phyloP scores from a whole-genome alignment of 2,797 vertebrate species.

The Gadopsis marmoratus region DNA sequence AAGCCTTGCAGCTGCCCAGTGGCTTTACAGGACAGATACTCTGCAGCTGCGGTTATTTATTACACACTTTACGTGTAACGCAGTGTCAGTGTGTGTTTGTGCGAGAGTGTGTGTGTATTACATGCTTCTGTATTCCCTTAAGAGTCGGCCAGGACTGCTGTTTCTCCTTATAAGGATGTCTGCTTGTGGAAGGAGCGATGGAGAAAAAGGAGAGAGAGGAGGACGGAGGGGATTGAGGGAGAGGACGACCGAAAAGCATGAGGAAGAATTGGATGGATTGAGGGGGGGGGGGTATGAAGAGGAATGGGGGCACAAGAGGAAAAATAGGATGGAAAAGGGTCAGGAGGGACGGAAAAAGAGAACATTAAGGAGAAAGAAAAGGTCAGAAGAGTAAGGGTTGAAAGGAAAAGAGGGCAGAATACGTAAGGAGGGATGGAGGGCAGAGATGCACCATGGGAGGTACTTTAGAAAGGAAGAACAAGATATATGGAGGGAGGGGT shows the following conservation, averaged over 20 bases:
- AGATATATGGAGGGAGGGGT: neutral
- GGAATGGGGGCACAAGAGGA: neutral
- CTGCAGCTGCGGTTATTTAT: slow-evolving; percentile 61
- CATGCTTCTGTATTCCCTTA: slow-evolving; percentile 79
- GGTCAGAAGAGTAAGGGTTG: neutral
- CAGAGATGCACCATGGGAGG: neutral
- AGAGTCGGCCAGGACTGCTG: slow-evolving; percentile 53
- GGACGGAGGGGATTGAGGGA: neutral
- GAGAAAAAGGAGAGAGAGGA: slow-evolving; percentile 24
- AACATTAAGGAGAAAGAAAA: neutral
- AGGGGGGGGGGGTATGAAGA: neutral
- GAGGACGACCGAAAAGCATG: neutral
- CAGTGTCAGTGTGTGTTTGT: slow-evolving; percentile 35
- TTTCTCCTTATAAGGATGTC: slow-evolving; percentile 82
- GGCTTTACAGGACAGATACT: slow-evolving; percentile 35
- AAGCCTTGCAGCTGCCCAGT: slow-evolving; percentile 30
- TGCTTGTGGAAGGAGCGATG: slow-evolving; percentile 57
- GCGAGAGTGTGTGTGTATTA: slow-evolving; percentile 57
- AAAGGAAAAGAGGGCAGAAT: neutral
- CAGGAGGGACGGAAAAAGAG: neutral
- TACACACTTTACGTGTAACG: slow-evolving; percentile 31
- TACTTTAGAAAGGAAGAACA: neutral
- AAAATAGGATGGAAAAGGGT: neutral
- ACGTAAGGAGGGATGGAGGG: slow-evolving; percentile 1
- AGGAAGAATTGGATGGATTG: neutral